A percentile compares a stretch with the other conserved stretches of the same genome.
phyloP scores from a whole-genome alignment of 2,113 vertebrate species.

The Enhydra lutris region DNA sequence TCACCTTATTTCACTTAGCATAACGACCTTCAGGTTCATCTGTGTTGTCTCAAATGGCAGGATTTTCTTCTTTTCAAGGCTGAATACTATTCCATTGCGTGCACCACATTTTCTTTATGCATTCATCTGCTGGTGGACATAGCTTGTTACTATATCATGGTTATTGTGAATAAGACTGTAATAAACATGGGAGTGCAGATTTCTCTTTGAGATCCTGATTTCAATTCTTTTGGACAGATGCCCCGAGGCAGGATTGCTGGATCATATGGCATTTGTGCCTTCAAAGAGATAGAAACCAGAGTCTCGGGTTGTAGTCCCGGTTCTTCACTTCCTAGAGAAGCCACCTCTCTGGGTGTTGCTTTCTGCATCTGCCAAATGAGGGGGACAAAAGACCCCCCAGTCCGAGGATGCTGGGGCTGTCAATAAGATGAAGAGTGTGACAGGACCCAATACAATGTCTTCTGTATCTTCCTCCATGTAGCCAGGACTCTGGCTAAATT shows the following conservation, averaged over 20 bases:
- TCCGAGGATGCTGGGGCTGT: not conserved
- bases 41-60: not conserved
- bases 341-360: not conserved
- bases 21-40: not conserved
- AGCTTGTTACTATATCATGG: not conserved
- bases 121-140: not conserved
- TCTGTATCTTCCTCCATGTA: not conserved
- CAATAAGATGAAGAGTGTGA: not conserved
- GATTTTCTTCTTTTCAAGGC: not conserved
- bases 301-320: not conserved
- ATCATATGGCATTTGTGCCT: not conserved
- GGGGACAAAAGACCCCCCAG: not conserved
- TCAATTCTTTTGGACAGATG: not conserved
- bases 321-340: not conserved
- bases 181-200: too few relatives aligned
- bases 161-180: not conserved
- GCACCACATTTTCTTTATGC: not conserved
- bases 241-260: not conserved
- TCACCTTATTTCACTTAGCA: not conserved
- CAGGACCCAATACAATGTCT: too few relatives aligned
- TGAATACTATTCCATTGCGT: not conserved
- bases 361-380: not conserved
- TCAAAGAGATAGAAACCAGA: not conserved
- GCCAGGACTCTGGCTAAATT: not conserved
- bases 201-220: not conserved